phyloP scores from a whole-genome alignment of 2,797 vertebrate genomes.

The Petrocephalus schoutedeni region DNA sequence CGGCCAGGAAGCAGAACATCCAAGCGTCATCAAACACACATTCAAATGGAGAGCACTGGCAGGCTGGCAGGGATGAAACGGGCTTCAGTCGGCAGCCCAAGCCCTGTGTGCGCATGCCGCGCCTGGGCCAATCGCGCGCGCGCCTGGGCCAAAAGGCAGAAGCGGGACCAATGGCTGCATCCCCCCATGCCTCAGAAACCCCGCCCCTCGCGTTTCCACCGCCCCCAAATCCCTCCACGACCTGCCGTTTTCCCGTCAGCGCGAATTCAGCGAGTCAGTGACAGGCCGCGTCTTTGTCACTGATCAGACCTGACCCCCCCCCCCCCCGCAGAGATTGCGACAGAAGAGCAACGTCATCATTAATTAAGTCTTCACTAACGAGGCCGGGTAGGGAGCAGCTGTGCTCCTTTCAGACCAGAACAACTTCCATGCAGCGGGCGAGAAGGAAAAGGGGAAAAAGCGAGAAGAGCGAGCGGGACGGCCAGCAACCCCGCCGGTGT shows the following conservation, averaged over 20 bases:
- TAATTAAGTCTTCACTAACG: slow-evolving; percentile 46
- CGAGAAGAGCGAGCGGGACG: not conserved
- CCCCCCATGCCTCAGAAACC: not conserved
- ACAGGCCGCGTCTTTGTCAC: slow-evolving; percentile 32
- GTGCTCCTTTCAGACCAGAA: slow-evolving; percentile 29
- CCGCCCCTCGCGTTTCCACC: not conserved
- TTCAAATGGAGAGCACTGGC: not conserved
- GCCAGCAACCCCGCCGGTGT: not conserved
- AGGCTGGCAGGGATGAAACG: not conserved
- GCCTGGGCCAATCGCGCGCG: not conserved
- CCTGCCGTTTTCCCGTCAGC: slow-evolving; percentile 5
- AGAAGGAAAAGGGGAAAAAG: not conserved
- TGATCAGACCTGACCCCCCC: slow-evolving; percentile 33
- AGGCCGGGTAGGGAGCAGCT: slow-evolving; percentile 40
- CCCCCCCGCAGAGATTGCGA: slow-evolving; percentile 25
- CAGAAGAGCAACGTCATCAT: slow-evolving; percentile 24
- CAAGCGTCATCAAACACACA: not conserved
- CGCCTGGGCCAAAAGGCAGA: not conserved
- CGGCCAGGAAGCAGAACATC: not conserved
- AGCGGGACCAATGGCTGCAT: not conserved
- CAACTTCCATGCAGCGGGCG: not conserved
- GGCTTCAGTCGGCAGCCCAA: not conserved
- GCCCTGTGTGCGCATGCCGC: not conserved
- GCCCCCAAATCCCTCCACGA: not conserved
- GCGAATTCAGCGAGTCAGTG: not conserved